phyloP scores from a whole-genome alignment of 2,888 invertebrate species.

The Noctua pronuba region DNA sequence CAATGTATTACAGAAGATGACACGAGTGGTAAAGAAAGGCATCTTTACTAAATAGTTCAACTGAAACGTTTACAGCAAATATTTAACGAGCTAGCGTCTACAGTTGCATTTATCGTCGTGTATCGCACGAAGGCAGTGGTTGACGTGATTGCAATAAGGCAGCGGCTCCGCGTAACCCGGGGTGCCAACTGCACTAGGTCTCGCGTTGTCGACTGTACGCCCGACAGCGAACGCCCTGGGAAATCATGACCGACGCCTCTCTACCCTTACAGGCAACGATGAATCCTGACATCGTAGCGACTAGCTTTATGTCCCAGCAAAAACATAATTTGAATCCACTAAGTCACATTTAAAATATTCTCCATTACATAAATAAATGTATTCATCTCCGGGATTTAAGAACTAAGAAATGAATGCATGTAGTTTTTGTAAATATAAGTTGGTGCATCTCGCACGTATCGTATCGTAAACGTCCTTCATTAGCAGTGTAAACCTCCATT shows the following conservation, averaged over 20 bases:
- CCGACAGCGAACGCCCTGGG: conserved; percentile 83
- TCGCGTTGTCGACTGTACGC: conserved; percentile 74
- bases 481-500: conserved; percentile 86
- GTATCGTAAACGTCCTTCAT: conserved; percentile 85
- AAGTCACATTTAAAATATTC: conserved; percentile 3
- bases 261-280: conserved; percentile 69
- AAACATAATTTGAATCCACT: conserved; percentile 42
- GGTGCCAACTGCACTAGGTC: conserved; percentile 65
- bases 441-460: conserved; percentile 64
- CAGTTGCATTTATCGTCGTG: conserved; percentile 42
- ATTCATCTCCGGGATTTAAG: not conserved
- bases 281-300: conserved; percentile 64
- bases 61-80: conserved; percentile 1
- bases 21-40: not conserved
- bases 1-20: not conserved
- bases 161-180: conserved; percentile 65
- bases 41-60: not conserved
- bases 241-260: conserved; percentile 83
- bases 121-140: conserved; percentile 42
- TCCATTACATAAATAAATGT: conserved; percentile 6
- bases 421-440: conserved; percentile 28
- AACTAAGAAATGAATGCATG: not conserved
- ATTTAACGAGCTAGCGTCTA: conserved; percentile 20
- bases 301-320: conserved; percentile 53
- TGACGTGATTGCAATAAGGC: conserved; percentile 78